phyloP scores from a whole-genome alignment of 2,113 vertebrate species.

The Piprites chloris region DNA sequence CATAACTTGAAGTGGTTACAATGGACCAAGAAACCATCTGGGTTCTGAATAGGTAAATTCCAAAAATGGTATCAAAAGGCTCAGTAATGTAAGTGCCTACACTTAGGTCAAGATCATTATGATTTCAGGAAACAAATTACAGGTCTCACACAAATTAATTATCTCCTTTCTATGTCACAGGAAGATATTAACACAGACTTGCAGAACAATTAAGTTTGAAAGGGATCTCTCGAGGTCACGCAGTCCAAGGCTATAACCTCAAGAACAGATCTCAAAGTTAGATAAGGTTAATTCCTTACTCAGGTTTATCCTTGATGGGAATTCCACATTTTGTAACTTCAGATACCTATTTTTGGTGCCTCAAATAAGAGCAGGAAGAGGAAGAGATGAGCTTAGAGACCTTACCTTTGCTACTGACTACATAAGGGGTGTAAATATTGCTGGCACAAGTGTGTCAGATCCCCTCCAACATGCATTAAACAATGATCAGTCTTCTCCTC shows the following conservation, averaged over 20 bases:
- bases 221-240: background rate
- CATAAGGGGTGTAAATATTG: background rate
- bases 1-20: background rate
- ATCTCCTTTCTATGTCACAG: background rate
- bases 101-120: constrained; percentile 12
- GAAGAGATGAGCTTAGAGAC: background rate
- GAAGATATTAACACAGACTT: background rate
- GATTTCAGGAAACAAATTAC: constrained; percentile 34
- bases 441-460: background rate
- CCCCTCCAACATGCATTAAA: background rate
- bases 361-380: background rate
- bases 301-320: background rate
- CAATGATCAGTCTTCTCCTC: background rate
- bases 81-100: background rate
- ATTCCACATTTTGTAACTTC: background rate
- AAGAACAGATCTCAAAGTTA: background rate
- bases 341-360: background rate
- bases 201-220: background rate
- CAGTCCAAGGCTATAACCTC: background rate
- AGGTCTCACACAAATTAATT: background rate
- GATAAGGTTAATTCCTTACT: background rate
- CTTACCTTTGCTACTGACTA: background rate
- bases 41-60: background rate
- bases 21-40: background rate
- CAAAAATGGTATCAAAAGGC: background rate